Base-by-base conservation (phyloP, 2,888 invertebrate species). In the Seira ritae region DNA sequence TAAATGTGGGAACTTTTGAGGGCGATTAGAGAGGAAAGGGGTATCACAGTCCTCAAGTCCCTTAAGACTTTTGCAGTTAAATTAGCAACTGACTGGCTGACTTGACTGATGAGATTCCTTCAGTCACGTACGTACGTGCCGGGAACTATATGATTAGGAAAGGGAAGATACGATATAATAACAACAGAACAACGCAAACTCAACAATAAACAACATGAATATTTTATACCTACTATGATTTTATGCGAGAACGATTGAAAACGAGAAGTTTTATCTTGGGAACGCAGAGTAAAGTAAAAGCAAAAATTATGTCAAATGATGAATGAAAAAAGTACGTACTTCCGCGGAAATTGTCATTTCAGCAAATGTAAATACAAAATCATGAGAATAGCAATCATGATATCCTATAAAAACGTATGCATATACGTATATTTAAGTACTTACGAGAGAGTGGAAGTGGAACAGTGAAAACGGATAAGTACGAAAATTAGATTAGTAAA, bases 291-390 rank as follows among this genome's bases (percentile, higher is more conserved):
- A 50, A 50, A 68, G 79, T 79, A 79, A 79, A 67, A 67, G 73
- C 71, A 72, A 79, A 60, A 79, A 79, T 79, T 79, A 79, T 79
- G 79, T 72, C 79, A 79, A 73, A 68, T 46, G 79, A 31, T 31
- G 31, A 31, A 31, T 72, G 66, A 78, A 79, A 50, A 50, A 50
- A 50, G 6, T 12, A 50, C 12, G 3, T 50, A 79, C 79, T 79
- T 72, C 79, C 72, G 65, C 67, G 62, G 66, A 77, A 50, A 50
- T 50, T 50, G 50, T 50, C 50, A 50, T 50, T 50, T 50, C 15
- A 42, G 42, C n/a, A 31, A 31, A 31, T 31, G 8, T 8, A 31
- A 31, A 31, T n/a, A n/a, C 31, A 31, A 31, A 31, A 31, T 31
- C 31, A 31, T 31, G 31, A 31, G 31, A 31, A 31, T 31, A 8